Evolutionary conservation across 2,113 vertebrate species (phyloP).

Genomic region (Deroptyus accipitrinus): DNA sequence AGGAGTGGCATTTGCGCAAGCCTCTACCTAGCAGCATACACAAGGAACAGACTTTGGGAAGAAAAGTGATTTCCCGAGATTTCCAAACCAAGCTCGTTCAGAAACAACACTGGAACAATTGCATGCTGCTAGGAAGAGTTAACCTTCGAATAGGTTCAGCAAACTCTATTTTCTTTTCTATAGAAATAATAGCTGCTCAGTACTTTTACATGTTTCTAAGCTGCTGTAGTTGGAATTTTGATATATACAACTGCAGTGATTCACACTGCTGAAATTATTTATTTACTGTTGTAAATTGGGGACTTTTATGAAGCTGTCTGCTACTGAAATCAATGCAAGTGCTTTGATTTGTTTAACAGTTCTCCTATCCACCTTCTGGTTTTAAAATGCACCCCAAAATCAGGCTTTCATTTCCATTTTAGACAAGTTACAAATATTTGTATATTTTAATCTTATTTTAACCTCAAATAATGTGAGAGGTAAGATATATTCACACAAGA

Average conservation of each 20-base stretch:
- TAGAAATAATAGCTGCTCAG: not conserved
- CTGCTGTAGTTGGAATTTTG: not conserved
- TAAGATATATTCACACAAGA: not conserved
- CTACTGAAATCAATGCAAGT: not conserved
- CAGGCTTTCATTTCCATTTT: not conserved
- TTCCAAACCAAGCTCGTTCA: constrained; percentile 9
- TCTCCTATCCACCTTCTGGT: not conserved
- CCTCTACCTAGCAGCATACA: not conserved
- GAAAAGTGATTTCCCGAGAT: not conserved
- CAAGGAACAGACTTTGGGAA: not conserved
- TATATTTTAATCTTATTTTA: not conserved
- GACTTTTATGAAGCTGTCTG: not conserved
- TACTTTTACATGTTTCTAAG: not conserved
- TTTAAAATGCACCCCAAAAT: not conserved
- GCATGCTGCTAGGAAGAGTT: not conserved
- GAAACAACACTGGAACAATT: not conserved
- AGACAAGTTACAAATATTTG: not conserved
- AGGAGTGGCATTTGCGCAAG: not conserved
- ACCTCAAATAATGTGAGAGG: not conserved
- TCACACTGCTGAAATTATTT: not conserved
- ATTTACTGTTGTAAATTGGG: not conserved
- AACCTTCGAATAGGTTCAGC: not conserved
- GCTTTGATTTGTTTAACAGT: not conserved
- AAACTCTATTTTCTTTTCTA: not conserved
- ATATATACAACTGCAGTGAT: not conserved